Evolutionary conservation across 2,113 vertebrate species (phyloP), one percentile per base, ranked within the genome.

Genomic region (Epinephelus moara): DNA sequence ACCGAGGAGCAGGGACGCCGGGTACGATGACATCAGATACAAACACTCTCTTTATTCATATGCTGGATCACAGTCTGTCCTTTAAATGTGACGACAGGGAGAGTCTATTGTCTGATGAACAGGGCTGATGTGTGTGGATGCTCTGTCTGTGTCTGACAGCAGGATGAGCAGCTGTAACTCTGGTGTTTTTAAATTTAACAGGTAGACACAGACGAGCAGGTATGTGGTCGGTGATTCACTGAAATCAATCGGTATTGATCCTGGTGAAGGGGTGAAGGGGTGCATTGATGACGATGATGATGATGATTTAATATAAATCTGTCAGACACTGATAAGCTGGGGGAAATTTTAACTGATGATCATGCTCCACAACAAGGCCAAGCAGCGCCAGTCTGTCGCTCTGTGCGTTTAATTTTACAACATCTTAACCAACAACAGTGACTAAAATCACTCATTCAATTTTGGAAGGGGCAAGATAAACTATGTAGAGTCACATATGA

Each of bases 1-100:
- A 97, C 97, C 0, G 98, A 98, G 93, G 97, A 97, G 80, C 98
- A 99, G 72, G 98, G 98, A 2, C 94, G 98, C 56, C 94, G 98
- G 97, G 98, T 92, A 92, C 1, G 56, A 57, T 4, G 15, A 55
- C 18, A 0, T 9, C 33, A 40, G 3, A 52, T 8, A 57, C 68
- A 50, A 25, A 21, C 6, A 4, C 37, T 4, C 18, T 30, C 2
- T 27, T 25, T 14, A 57, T 57, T 6, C 7, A 47, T 4, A 21
- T 18, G 14, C 40, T 66, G 33, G 53, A 11, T n/a, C 21, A 17
- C 57, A 17, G 14, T 8, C 13, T 18, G 60, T 42, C 62, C 50
- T 53, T 70, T 30, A 68, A 17, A 27, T 67, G 62, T 66, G 40
- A 67, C 8, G 42, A 2, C n/a, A 25, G 42, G 9, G 13, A n/a